Evolutionary conservation across 1,140 invertebrate species (phyloP), one percentile per base, ranked within the genome.

Genomic region (Papilio aristodemus): DNA sequence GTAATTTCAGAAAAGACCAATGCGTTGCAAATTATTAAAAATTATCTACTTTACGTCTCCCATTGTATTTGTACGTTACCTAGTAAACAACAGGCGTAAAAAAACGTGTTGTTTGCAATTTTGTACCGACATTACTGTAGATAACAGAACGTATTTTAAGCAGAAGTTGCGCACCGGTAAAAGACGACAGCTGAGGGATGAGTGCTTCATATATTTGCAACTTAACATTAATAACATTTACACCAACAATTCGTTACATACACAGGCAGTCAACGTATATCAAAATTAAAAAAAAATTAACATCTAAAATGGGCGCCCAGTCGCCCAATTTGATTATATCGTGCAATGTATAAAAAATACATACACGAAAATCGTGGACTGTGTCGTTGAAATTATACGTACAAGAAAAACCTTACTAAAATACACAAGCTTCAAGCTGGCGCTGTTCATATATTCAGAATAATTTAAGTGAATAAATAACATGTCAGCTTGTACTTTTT

Each of bases 271-370:
- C 2, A 54, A 54, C 19, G 14, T 22, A 50, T 19, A 50, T 7
- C 17, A 50, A 50, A 50, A 50, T 50, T 22, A 22, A 50, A 50
- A 22, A 50, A 14, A 50, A 50, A 6, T 32, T 50, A 50, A 10
- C n/a, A 50, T 0, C 17, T 25, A 54, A 22, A 50, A 50, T 19
- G 46, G 46, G 9, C 46, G n/a, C 11, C 6, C 17, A 22, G 46
- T 25, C 22, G 46, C 19, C 19, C 22, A 54, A 54, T 54, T 54
- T 54, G 46, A 54, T 54, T 54, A 22, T 22, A 54, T 54, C 19
- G 17, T 54, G 9, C 46, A 19, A 54, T 13, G 46, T 54, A 46
- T n/a, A 32, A 32, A 54, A 22, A 25, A 54, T 19, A 22, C 19
- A 25, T 10, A 54, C 46, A 54, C 46, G 46, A 54, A 54, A 54